Evolutionary conservation across 2,888 invertebrate species (phyloP).

Genomic region (Doris montereyensis): DNA sequence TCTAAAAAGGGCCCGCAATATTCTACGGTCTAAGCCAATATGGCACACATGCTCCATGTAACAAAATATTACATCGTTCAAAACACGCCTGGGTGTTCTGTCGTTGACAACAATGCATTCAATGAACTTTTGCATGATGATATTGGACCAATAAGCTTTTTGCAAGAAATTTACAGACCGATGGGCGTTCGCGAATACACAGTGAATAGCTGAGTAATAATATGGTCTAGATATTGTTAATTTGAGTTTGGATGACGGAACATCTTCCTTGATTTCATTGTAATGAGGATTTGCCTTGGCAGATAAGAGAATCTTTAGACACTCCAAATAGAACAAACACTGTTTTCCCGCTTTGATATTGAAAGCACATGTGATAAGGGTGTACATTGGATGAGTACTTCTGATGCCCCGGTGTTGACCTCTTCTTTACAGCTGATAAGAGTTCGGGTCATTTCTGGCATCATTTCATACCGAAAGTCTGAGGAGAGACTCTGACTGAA

Average conservation of each 20-base stretch:
- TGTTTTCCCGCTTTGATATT: slow-evolving; percentile 25
- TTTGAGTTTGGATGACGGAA: neutral
- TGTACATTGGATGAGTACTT: slow-evolving; percentile 36
- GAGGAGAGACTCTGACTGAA: slow-evolving; percentile 34
- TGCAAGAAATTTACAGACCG: slow-evolving; percentile 30
- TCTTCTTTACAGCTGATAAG: slow-evolving; percentile 35
- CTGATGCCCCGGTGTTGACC: slow-evolving; percentile 25
- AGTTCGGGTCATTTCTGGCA: slow-evolving; percentile 34
- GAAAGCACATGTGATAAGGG: slow-evolving; percentile 38
- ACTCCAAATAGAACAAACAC: slow-evolving; percentile 33
- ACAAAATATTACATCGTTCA: slow-evolving; percentile 32
- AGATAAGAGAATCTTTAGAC: slow-evolving; percentile 27
- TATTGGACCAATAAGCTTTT: slow-evolving; percentile 20
- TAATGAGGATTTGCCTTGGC: slow-evolving; percentile 40
- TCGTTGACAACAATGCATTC: slow-evolving; percentile 16
- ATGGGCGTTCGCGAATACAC: slow-evolving; percentile 26
- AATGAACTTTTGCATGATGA: slow-evolving; percentile 38
- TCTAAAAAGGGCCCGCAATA: slow-evolving; percentile 23
- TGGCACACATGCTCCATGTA: slow-evolving; percentile 20
- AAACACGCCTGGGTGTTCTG: slow-evolving; percentile 12
- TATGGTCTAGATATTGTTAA: neutral
- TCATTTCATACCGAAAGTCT: slow-evolving; percentile 26
- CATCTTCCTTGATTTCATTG: slow-evolving; percentile 22
- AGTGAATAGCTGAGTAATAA: slow-evolving; percentile 32
- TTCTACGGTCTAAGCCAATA: slow-evolving; percentile 29